Evolutionary conservation across 2,113 vertebrate species (phyloP).

Genomic region (Vimba vimba): DNA sequence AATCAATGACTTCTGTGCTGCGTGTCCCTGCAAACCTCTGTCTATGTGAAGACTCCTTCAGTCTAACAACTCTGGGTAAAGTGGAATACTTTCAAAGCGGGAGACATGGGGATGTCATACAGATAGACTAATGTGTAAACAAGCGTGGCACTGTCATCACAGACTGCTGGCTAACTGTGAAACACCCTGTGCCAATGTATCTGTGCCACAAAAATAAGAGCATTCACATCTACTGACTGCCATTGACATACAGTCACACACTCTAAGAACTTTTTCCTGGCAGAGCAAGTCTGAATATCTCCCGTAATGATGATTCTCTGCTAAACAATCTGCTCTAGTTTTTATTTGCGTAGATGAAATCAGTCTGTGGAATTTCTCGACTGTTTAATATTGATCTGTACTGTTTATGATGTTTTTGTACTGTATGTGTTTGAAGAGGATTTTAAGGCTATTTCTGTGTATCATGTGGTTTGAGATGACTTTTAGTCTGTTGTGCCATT

Average conservation of each 20-base stretch:
- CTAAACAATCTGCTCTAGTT: not conserved
- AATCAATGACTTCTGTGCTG: not conserved
- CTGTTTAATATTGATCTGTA: not conserved
- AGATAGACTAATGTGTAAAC: conserved; percentile 2
- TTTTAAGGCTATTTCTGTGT: not conserved
- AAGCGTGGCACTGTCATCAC: conserved; percentile 4
- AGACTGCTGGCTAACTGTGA: conserved; percentile 28
- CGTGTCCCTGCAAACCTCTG: not conserved
- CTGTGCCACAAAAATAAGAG: not conserved
- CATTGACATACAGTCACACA: not conserved
- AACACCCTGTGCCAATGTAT: conserved; percentile 17
- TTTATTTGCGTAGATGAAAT: not conserved
- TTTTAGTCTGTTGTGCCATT: not conserved
- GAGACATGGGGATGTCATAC: not conserved
- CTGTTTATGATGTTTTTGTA: conserved; percentile 4
- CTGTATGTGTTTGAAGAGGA: not conserved
- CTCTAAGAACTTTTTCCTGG: not conserved
- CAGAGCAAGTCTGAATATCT: not conserved
- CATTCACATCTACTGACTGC: conserved; percentile 3
- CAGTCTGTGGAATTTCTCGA: not conserved
- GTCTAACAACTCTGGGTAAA: not conserved
- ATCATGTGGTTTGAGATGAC: not conserved
- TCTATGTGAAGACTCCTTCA: not conserved
- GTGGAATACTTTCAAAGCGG: not conserved
- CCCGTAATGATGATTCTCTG: conserved; percentile 6